Evolutionary conservation across 2,888 invertebrate genomes (phyloP).

Genomic region (Agonopterix heracliana): DNA sequence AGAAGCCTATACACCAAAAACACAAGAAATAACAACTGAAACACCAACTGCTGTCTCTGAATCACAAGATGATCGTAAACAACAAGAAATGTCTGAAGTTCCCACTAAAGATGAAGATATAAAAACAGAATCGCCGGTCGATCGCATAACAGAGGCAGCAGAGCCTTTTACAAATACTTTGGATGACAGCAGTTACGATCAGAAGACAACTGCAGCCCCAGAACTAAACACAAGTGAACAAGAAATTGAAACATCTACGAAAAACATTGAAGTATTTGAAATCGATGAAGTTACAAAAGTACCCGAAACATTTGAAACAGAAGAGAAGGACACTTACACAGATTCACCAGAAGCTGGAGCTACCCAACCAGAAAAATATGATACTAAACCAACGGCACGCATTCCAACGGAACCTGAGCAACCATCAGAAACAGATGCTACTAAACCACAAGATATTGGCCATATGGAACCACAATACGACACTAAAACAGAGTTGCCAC

Average conservation of each 20-base stretch:
- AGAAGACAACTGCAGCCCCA: neutral
- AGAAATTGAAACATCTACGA: neutral
- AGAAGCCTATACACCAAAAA: neutral
- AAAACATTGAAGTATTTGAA: neutral
- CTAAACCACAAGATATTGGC: neutral
- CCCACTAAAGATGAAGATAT: constrained; percentile 4
- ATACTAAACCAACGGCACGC: neutral
- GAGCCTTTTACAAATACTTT: neutral
- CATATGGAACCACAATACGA: too few species aligned
- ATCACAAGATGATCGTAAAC: neutral
- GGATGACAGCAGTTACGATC: neutral
- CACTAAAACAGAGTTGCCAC: neutral
- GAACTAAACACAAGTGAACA: neutral
- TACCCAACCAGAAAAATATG: neutral
- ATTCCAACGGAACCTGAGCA: neutral
- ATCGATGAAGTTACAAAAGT: neutral
- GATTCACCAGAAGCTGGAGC: neutral
- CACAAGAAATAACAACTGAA: neutral
- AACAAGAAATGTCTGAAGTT: constrained; percentile 5
- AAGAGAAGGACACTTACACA: neutral
- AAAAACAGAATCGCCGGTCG: neutral
- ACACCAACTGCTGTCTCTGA: neutral
- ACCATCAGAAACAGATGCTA: neutral
- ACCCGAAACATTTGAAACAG: neutral
- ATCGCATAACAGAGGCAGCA: neutral